A percentile compares a stretch with the other conserved stretches of the same genome.
Conservation (phyloP, 2,888 invertebrate species). For the Euphydryas editha region DNA sequence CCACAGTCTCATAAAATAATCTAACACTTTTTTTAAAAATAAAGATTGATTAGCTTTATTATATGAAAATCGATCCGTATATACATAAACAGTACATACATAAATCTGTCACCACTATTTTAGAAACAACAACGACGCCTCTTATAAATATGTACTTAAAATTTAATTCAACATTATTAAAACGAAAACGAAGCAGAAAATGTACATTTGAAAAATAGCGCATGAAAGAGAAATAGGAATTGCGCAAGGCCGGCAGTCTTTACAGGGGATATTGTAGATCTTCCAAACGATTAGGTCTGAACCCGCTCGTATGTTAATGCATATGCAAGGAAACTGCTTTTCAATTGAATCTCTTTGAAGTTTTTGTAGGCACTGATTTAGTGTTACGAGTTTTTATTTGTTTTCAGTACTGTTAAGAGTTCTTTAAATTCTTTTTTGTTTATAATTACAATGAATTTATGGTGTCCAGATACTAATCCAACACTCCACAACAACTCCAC, state of each 20-base stretch:
- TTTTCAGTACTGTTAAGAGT: background rate
- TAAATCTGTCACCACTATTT: too few relatives aligned
- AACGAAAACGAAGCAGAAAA: too few relatives aligned
- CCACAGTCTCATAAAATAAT: too few relatives aligned
- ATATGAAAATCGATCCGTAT: too few relatives aligned
- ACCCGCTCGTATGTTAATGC: conserved; percentile 12
- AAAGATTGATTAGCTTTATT: too few relatives aligned
- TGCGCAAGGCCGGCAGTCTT: conserved; percentile 8
- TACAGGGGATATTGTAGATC: conserved; percentile 25
- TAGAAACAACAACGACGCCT: too few relatives aligned
- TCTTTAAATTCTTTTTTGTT: background rate
- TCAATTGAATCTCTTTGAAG: conserved; percentile 22
- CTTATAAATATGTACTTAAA: background rate
- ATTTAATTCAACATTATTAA: background rate
- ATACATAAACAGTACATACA: too few relatives aligned
- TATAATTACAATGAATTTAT: too few relatives aligned
- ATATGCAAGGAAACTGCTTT: conserved; percentile 15
- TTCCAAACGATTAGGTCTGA: conserved; percentile 17
- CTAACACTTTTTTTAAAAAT: too few relatives aligned
- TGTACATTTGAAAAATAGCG: background rate
- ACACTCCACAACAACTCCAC: too few relatives aligned
- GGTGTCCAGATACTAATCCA: too few relatives aligned
- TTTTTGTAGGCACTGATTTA: conserved; percentile 1
- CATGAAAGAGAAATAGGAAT: conserved; percentile 7
- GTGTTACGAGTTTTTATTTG: background rate